Evolutionary conservation across 2,113 vertebrate species (phyloP).

Genomic region (Scolopax mira): DNA sequence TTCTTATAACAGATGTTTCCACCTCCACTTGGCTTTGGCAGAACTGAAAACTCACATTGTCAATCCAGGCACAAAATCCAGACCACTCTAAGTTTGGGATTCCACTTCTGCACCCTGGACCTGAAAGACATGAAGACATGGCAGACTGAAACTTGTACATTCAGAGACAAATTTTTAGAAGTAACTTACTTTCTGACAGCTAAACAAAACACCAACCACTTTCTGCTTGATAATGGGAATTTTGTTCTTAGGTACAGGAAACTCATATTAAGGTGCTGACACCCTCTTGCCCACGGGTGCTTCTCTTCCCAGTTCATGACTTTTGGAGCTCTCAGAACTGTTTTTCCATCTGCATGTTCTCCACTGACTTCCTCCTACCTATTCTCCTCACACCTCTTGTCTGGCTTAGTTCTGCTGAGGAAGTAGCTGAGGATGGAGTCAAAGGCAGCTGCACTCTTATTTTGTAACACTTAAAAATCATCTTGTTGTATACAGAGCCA

Average conservation of each 20-base stretch:
- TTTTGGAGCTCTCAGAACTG: background rate
- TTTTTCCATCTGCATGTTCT: background rate
- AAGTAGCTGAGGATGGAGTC: background rate
- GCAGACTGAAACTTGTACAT: background rate
- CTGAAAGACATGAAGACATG: background rate
- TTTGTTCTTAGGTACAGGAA: background rate
- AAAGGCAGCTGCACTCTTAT: background rate
- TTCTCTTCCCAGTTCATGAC: background rate
- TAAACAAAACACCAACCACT: background rate
- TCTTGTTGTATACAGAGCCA: background rate
- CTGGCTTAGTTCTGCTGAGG: background rate
- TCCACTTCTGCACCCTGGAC: background rate
- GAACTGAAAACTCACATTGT: background rate
- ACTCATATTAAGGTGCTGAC: background rate
- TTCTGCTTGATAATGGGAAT: background rate
- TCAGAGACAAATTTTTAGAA: background rate
- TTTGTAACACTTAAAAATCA: background rate
- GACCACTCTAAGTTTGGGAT: background rate
- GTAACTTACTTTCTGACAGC: background rate
- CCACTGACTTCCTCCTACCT: background rate
- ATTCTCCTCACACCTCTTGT: background rate
- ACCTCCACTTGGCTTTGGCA: background rate
- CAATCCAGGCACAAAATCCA: background rate
- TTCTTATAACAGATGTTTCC: background rate
- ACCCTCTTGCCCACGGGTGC: background rate